phyloP scores from a whole-genome alignment of 2,888 invertebrate genomes.

The Lasioglossum figueresi region DNA sequence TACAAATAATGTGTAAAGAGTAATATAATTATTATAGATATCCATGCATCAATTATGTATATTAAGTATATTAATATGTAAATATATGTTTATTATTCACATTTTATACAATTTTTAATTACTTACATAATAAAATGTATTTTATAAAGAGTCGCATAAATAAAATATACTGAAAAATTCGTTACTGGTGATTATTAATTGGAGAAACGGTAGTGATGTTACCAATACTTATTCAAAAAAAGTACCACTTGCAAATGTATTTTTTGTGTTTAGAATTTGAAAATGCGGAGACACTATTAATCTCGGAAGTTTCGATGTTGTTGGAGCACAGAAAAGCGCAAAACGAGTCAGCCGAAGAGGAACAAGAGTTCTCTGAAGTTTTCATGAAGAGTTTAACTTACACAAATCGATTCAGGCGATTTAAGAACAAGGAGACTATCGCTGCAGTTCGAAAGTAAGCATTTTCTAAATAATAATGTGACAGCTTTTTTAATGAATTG shows the following conservation, averaged over 20 bases:
- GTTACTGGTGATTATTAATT: background rate
- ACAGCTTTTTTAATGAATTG: background rate
- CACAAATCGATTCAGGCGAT: conserved; percentile 97
- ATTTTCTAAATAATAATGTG: background rate
- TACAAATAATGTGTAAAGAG: background rate
- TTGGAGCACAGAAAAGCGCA: conserved; percentile 98
- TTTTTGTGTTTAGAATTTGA: conserved; percentile 92
- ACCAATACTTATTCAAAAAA: conserved; percentile 22
- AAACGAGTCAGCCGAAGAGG: conserved; percentile 99
- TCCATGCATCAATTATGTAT: background rate
- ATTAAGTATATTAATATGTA: no score
- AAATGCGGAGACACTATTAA: conserved; percentile 97
- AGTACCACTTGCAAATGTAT: conserved; percentile 54
- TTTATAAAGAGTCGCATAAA: conserved; percentile 17
- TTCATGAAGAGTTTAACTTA: conserved; percentile 99
- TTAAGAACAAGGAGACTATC: conserved; percentile 99
- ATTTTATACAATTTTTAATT: conserved; percentile 37
- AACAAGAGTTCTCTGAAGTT: conserved; percentile 99
- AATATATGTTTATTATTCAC: conserved; percentile 27
- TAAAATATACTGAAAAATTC: conserved; percentile 21
- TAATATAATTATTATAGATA: conserved; percentile 12
- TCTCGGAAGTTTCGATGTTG: conserved; percentile 98
- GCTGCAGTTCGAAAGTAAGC: conserved; percentile 96
- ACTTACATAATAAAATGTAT: conserved; percentile 14
- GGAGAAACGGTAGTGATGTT: background rate